Base-by-base conservation (phyloP, 2,888 invertebrate genomes). In the Ennomos erosarius region DNA sequence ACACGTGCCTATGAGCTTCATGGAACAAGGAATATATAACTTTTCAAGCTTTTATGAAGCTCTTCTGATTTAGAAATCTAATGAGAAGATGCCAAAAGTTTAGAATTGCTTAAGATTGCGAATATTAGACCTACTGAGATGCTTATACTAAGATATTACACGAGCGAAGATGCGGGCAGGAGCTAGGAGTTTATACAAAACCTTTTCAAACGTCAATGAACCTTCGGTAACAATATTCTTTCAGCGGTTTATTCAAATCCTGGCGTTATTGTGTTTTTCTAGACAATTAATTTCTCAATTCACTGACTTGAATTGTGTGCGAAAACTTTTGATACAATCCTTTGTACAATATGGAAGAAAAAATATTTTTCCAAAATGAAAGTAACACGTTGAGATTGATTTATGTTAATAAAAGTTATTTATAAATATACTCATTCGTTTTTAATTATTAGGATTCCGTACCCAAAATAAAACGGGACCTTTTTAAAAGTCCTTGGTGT, bases 1-100 rank as follows among this genome's bases (percentile, higher is more conserved):
- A 0, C 57, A 67, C 5, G 13, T 57, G 1, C 73, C 72, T 0
- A 47, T 56, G 13, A 72, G 57, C 48, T 69, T 62, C 12, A 56
- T 44, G 55, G 68, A 52, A 26, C 67, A 43, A 33, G 63, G 68
- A 6, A 45, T 59, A 10, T 8, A 62, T 0, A 72, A 73, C 16
- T 73, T 70, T 16, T 62, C 73, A 4, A 51, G 68, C 0, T 78
- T 76, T 37, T 78, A 75, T 39, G 70, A 75, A 47, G 67, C 68
- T 57, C 52, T 76, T n/a, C 44, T 69, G 16, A 54, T 57, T 38
- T 62, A 62, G 45, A 67, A 58, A 13, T 60, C 64, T 34, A 48
- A 57, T 57, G 10, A 45, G 9, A 38, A 33, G 37, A 2, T 42
- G 34, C n/a, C 52, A 36, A 51, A 46, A 12, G 49, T 5, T 13